Evolutionary conservation across 2,113 vertebrate species (phyloP).

Genomic region (Paratilapia polleni): DNA sequence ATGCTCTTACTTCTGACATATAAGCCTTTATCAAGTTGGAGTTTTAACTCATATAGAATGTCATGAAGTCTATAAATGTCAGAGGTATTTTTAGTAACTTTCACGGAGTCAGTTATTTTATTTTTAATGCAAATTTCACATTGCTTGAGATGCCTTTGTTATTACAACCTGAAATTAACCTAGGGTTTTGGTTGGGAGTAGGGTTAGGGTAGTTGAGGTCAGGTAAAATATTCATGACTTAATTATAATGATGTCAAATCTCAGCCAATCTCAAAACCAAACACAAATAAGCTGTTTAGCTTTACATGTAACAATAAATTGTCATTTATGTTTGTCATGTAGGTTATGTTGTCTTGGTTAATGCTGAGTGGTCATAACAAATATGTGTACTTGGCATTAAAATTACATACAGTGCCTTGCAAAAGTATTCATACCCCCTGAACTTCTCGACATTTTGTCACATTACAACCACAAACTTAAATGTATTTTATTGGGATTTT

Average conservation of each 20-base stretch:
- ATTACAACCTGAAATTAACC: neutral
- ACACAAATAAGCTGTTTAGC: too few relatives aligned
- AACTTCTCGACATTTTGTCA: too few relatives aligned
- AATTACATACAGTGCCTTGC: too few relatives aligned
- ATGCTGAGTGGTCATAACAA: neutral
- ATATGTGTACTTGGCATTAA: neutral
- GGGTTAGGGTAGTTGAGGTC: neutral
- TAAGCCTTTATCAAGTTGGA: too few relatives aligned
- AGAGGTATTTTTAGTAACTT: neutral
- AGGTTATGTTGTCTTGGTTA: neutral
- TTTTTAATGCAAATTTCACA: neutral
- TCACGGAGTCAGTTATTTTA: neutral
- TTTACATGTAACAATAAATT: too few relatives aligned
- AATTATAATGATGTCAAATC: neutral
- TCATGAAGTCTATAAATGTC: neutral
- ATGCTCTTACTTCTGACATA: too few relatives aligned
- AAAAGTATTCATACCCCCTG: too few relatives aligned
- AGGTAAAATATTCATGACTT: neutral
- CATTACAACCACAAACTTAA: too few relatives aligned
- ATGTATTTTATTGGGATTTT: too few relatives aligned
- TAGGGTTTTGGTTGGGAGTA: neutral
- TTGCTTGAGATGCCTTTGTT: neutral
- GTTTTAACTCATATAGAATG: too few relatives aligned
- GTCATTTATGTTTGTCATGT: neutral
- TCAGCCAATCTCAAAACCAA: neutral